Conservation (phyloP, 2,797 vertebrate genomes). For the Catostomus latipinnis region DNA sequence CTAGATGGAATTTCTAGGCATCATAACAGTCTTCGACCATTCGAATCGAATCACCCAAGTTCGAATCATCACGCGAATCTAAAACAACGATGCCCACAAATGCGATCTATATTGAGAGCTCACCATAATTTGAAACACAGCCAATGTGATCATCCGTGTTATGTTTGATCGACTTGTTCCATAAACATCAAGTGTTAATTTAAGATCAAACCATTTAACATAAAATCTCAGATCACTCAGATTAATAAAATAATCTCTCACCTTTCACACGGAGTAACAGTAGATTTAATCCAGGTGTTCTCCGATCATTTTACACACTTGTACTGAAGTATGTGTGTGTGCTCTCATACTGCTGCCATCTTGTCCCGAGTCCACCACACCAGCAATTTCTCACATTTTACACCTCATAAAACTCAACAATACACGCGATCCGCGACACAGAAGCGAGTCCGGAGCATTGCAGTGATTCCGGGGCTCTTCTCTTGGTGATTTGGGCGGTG, state of each 20-base stretch:
- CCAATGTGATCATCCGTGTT: not conserved
- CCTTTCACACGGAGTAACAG: slow-evolving; percentile 85
- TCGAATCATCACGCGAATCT: not conserved
- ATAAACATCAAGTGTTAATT: not conserved
- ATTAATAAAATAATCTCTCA: slow-evolving; percentile 60
- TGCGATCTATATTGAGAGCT: not conserved
- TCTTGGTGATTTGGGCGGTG: slow-evolving; percentile 66
- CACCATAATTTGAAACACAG: not conserved
- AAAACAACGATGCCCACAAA: not conserved
- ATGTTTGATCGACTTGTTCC: not conserved
- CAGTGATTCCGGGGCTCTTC: slow-evolving; percentile 64
- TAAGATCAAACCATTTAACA: not conserved
- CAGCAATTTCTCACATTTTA: slow-evolving; percentile 77
- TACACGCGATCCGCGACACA: slow-evolving; percentile 60
- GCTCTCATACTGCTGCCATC: slow-evolving; percentile 86
- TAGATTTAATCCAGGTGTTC: slow-evolving; percentile 81
- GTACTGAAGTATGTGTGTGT: slow-evolving; percentile 77
- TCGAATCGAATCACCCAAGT: not conserved
- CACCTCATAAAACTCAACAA: slow-evolving; percentile 75
- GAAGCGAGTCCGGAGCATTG: slow-evolving; percentile 61
- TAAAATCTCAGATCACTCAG: not conserved
- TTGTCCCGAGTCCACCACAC: slow-evolving; percentile 87
- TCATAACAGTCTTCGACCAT: not conserved
- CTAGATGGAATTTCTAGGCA: not conserved
- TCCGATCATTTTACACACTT: slow-evolving; percentile 87